Base-by-base conservation (phyloP, 1,140 invertebrate species). In the Zaprionus vittiger region DNA sequence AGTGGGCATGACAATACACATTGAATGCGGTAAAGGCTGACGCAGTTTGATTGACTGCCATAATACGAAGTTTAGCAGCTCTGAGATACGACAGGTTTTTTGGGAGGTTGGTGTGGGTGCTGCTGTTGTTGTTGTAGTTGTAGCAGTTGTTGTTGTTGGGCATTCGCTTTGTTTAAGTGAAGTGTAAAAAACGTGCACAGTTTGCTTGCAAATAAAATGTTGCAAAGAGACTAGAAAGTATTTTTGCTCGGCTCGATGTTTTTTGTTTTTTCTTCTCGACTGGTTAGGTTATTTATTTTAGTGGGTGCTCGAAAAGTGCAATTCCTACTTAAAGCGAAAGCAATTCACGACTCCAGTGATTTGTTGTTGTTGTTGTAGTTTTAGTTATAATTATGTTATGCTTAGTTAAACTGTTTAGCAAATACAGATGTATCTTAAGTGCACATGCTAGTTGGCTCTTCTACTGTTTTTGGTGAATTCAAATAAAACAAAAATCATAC, bases 21-120 rank as follows among this genome's bases (percentile, higher is more conserved):
- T 78, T 73, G 61, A 78, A 76, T 69, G 70, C 20, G 68, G 56
- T 20, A 61, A 66, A 62, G 52, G 41, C 59, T 57, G 56, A 63
- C 20, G 79, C 85, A 90, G 81, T 60, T 80, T 90, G 85, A 90
- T 90, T 85, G 54, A 89, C 61, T 89, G 85, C 57, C 85, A 89
- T 89, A 89, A 89, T 90, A 90, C 85, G 85, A 90, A 89, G 84
- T 82, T 69, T 7, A 28, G 49, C 61, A 59, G 47, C 47, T 22
- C 12, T 52, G 47, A 52, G 20, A 24, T 24, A 24, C 47, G 20
- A 52, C 69, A 22, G 44, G 41, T 31, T 47, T 62, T 20, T 34
- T 57, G 47, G 22, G 38, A 56, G 31, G 41, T 34, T 59, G 54
- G 56, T 61, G 49, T 64, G 63, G 72, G 57, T 37, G 60, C 54